These are phyloP conservation scores for Euschistus heros DNA, from an alignment of 1,140 invertebrate genomes.

Conservation along the genomic window DNA sequence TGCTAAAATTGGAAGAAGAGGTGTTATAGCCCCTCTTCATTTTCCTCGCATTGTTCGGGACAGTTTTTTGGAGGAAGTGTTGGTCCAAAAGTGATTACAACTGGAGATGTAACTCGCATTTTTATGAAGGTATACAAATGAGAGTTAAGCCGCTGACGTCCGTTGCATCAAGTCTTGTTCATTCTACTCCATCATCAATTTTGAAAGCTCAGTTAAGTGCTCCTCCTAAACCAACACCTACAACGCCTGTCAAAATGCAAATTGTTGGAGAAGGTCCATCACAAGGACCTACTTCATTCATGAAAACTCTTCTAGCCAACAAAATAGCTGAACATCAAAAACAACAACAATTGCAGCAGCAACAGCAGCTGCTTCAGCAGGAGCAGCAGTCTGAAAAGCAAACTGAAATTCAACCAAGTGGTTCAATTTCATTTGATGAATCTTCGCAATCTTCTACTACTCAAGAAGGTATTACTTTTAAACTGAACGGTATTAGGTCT, in stretches of 20 bases:
- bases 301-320: slow-evolving; percentile 74
- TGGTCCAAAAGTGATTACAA: slow-evolving; percentile 54
- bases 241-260: slow-evolving; percentile 23
- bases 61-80: slow-evolving; percentile 65
- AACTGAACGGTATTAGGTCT: slow-evolving; percentile 4
- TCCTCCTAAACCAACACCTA: slow-evolving; percentile 46
- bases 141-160: slow-evolving; percentile 39
- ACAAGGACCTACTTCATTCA: slow-evolving; percentile 50
- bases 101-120: slow-evolving; percentile 39
- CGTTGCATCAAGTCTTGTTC: slow-evolving; percentile 23
- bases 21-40: slow-evolving; percentile 63
- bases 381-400: background rate
- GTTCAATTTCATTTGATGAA: background rate
- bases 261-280: slow-evolving; percentile 33
- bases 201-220: slow-evolving; percentile 65
- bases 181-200: slow-evolving; percentile 51
- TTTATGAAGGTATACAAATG: slow-evolving; percentile 64
- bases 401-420: background rate
- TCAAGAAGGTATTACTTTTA: slow-evolving; percentile 4
- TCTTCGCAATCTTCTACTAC: background rate
- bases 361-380: background rate
- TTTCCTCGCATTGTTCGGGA: slow-evolving; percentile 70
- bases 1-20: slow-evolving; percentile 60
- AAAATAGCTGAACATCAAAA: slow-evolving; percentile 47
- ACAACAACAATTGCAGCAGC: slow-evolving; percentile 4